phyloP scores from a whole-genome alignment of 2,888 invertebrate genomes.

The Ichneumoninae sp. region DNA sequence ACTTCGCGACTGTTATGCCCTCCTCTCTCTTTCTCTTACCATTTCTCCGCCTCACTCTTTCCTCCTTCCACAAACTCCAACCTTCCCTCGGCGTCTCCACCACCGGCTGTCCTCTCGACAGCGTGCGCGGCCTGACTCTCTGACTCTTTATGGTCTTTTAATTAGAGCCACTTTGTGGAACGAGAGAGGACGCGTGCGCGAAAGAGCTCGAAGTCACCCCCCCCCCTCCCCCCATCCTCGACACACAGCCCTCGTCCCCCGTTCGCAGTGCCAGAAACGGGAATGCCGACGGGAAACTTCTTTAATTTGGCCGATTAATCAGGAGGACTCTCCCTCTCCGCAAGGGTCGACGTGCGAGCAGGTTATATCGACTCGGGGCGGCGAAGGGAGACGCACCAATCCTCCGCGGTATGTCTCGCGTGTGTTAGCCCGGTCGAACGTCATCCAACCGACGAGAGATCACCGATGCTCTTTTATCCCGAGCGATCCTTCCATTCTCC shows the following conservation, averaged over 20 bases:
- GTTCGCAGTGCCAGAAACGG: conserved; percentile 51
- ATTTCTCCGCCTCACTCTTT: conserved; percentile 1
- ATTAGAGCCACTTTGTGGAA: conserved; percentile 80
- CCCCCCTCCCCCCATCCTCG: not conserved
- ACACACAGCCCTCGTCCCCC: conserved; percentile 22
- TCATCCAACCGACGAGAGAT: conserved; percentile 27
- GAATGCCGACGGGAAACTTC: conserved; percentile 77
- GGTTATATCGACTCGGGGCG: conserved; percentile 18
- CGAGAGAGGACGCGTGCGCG: conserved; percentile 68
- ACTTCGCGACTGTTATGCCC: conserved; percentile 74
- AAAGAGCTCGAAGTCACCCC: conserved; percentile 60
- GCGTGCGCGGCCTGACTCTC: conserved; percentile 69
- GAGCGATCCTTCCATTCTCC: conserved; percentile 31
- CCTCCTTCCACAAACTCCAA: conserved; percentile 37
- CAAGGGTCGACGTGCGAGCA: conserved; percentile 39
- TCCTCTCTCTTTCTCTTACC: conserved; percentile 23
- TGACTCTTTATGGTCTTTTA: conserved; percentile 80
- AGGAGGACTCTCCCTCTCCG: conserved; percentile 30
- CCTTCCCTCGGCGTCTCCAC: conserved; percentile 25
- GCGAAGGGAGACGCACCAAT: not conserved
- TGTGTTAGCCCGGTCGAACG: not conserved
- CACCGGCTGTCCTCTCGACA: conserved; percentile 47
- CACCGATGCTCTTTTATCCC: conserved; percentile 2
- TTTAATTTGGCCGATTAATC: conserved; percentile 80
- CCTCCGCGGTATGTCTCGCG: not conserved